Evolutionary conservation across 1,140 invertebrate genomes (phyloP).

Genomic region (Luehdorfia chinensis): DNA sequence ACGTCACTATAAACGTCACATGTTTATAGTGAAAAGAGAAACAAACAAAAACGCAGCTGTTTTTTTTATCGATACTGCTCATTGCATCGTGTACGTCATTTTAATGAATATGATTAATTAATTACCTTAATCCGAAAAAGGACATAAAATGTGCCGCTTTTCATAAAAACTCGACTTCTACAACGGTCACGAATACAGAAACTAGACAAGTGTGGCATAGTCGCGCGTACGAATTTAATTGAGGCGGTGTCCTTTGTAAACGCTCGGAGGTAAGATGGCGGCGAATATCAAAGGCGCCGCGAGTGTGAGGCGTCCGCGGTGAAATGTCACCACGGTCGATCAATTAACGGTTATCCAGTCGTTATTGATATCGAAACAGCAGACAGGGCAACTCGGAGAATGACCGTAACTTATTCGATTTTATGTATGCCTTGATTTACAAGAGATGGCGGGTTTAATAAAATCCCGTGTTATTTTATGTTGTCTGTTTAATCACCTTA

Average conservation of each 20-base stretch:
- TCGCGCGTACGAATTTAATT: slow-evolving; percentile 67
- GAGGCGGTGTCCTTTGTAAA: slow-evolving; percentile 53
- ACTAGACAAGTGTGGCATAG: slow-evolving; percentile 53
- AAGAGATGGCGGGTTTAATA: slow-evolving; percentile 10
- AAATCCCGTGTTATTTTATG: no score
- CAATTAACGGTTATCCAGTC: slow-evolving; percentile 51
- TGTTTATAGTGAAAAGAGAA: no score
- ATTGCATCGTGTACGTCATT: not conserved
- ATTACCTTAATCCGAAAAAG: slow-evolving; percentile 31
- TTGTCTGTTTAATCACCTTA: no score
- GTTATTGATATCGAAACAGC: slow-evolving; percentile 57
- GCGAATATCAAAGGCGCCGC: slow-evolving; percentile 46
- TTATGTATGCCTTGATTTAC: slow-evolving; percentile 22
- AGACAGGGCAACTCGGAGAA: slow-evolving; percentile 23
- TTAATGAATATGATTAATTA: slow-evolving; percentile 17
- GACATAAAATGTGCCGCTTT: slow-evolving; percentile 23
- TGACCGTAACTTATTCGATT: slow-evolving; percentile 38
- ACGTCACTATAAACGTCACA: no score
- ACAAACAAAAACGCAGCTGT: no score
- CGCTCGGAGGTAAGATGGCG: slow-evolving; percentile 27
- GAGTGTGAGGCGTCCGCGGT: slow-evolving; percentile 37
- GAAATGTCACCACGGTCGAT: slow-evolving; percentile 68
- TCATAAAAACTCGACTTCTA: slow-evolving; percentile 22
- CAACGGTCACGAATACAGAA: slow-evolving; percentile 39
- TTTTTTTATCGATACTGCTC: no score